Evolutionary conservation across 1,140 invertebrate species (phyloP).

Genomic region (Drosophila dunni): DNA sequence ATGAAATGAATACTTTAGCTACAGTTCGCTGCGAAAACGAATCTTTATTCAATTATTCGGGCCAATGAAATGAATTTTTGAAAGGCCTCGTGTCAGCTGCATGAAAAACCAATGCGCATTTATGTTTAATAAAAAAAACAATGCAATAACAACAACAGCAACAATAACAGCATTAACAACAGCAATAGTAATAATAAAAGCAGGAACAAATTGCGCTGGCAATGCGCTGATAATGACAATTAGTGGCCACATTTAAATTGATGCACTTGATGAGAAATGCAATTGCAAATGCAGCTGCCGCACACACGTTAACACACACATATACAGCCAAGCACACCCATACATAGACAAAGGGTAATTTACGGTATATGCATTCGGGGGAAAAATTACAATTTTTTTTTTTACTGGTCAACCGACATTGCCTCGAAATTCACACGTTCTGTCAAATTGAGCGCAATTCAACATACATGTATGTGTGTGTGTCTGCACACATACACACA

Average conservation of each 20-base stretch:
- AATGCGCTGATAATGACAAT: conserved; percentile 81
- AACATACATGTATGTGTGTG: background rate
- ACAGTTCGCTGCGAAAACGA: background rate
- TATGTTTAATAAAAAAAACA: conserved; percentile 12
- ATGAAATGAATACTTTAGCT: conserved; percentile 11
- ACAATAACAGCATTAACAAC: conserved; percentile 22
- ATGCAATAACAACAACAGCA: conserved; percentile 23
- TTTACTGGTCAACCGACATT: conserved; percentile 61
- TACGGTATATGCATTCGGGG: conserved; percentile 55
- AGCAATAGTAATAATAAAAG: conserved; percentile 19
- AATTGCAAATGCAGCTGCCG: conserved; percentile 67
- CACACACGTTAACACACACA: conserved; percentile 27
- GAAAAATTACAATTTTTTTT: conserved; percentile 71
- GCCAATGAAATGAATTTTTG: conserved; percentile 1
- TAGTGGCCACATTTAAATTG: conserved; percentile 83
- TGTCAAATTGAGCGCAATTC: conserved; percentile 50
- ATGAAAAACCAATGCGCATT: conserved; percentile 24
- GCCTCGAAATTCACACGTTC: conserved; percentile 78
- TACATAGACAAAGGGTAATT: conserved; percentile 67
- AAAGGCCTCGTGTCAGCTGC: conserved; percentile 10
- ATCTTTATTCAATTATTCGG: conserved; percentile 34
- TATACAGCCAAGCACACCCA: conserved; percentile 7
- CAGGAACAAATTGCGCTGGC: conserved; percentile 46
- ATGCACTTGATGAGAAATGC: conserved; percentile 82
- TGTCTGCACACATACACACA: conserved; percentile 18